A percentile compares a stretch with the other conserved stretches of the same genome.
These are phyloP conservation scores for Anableps anableps DNA, from an alignment of 2,797 vertebrate genomes.

Conservation along the genomic window DNA sequence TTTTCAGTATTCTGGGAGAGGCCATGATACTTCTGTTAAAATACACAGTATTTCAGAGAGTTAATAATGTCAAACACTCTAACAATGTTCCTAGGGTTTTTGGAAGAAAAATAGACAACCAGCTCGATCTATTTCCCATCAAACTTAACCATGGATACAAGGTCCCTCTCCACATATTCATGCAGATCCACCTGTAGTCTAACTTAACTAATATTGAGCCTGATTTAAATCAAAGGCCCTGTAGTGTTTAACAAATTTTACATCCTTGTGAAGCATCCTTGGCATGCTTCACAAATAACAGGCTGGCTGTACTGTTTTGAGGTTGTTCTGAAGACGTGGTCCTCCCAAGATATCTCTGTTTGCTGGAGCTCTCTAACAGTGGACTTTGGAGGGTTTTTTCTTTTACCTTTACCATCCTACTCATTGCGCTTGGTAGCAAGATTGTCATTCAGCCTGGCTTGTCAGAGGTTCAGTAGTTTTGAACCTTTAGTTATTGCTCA, in stretches of 20 bases:
- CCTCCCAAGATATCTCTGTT: neutral
- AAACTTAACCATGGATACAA: neutral
- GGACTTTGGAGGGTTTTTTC: neutral
- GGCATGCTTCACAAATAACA: neutral
- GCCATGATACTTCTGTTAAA: neutral
- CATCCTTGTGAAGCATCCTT: neutral
- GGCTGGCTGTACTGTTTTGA: neutral
- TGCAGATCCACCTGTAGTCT: neutral
- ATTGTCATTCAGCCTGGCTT: neutral
- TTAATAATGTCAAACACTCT: neutral
- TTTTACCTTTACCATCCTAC: neutral
- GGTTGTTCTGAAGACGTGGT: neutral
- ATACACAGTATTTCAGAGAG: neutral
- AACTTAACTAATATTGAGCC: neutral
- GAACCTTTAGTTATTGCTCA: neutral
- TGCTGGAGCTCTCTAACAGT: neutral
- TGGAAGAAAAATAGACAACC: neutral
- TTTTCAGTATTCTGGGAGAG: neutral
- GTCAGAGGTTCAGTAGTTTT: neutral
- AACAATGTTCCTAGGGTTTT: neutral
- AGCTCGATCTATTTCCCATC: neutral
- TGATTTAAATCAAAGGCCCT: neutral
- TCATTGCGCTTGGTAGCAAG: neutral
- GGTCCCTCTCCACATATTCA: neutral
- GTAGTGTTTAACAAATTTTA: neutral